A percentile compares a stretch with the other conserved stretches of the same genome.
Conservation (phyloP, 2,797 vertebrate species). For the Oryzias dopingdopingensis region DNA sequence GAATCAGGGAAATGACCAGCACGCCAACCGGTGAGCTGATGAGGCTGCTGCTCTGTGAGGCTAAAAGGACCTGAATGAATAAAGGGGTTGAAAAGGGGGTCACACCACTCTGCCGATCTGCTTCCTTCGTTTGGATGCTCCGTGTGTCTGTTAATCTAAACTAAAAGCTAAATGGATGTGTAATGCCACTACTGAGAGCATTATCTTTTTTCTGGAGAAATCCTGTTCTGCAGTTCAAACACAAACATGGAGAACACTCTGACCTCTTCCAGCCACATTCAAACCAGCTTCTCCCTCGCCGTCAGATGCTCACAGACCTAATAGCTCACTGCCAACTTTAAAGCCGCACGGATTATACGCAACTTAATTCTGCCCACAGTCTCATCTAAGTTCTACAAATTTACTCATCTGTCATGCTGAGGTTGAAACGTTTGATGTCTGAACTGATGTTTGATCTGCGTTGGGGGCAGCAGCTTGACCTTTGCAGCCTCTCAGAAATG, state of each 20-base stretch:
- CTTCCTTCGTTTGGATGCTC: slow-evolving; percentile 29
- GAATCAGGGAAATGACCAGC: not conserved
- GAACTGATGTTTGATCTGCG: no score
- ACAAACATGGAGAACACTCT: slow-evolving; percentile 3
- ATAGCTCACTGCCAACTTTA: slow-evolving; percentile 48
- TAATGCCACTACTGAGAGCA: slow-evolving; percentile 72
- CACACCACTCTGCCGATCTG: slow-evolving; percentile 24
- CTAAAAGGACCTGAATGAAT: slow-evolving; percentile 16
- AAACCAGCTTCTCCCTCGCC: slow-evolving; percentile 20
- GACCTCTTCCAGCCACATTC: slow-evolving; percentile 11
- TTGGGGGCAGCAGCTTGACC: no score
- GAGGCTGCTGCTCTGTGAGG: slow-evolving; percentile 3
- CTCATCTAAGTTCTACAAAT: slow-evolving; percentile 13
- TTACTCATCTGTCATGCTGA: slow-evolving; percentile 26
- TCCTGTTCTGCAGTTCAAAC: slow-evolving; percentile 40
- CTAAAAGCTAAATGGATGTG: slow-evolving; percentile 80
- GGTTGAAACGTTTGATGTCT: slow-evolving; percentile 8
- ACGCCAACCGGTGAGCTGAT: not conserved
- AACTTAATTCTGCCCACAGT: slow-evolving; percentile 35
- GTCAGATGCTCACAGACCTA: slow-evolving; percentile 29
- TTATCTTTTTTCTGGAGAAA: slow-evolving; percentile 71
- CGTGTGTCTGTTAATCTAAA: slow-evolving; percentile 74
- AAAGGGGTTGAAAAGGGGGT: slow-evolving; percentile 25
- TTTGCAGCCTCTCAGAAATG: no score
- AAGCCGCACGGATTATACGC: slow-evolving; percentile 63